A percentile compares a stretch with the other conserved stretches of the same genome.
phyloP scores from a whole-genome alignment of 2,113 vertebrate genomes.

The Pollimyrus isidori region DNA sequence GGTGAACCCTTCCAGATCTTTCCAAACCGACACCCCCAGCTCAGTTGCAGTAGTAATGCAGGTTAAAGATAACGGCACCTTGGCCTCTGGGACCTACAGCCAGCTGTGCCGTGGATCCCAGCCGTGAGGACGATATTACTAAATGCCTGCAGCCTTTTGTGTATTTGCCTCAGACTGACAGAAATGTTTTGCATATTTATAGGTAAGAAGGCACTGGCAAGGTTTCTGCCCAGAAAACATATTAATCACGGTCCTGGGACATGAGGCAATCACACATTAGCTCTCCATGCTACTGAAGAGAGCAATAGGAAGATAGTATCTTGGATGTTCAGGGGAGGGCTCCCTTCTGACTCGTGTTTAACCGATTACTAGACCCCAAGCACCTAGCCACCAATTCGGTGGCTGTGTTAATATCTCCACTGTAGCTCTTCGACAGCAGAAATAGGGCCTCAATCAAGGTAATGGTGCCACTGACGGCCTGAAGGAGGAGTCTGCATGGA shows the following conservation, averaged over 20 bases:
- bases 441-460: not conserved
- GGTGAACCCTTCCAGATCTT: not conserved
- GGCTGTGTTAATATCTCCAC: not conserved
- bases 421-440: not conserved
- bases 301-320: not conserved
- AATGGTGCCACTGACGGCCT: not conserved
- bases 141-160: not conserved
- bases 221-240: constrained; percentile 4
- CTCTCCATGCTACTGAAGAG: not conserved
- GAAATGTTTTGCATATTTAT: constrained; percentile 19
- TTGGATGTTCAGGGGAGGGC: not conserved
- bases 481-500: not conserved
- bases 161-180: constrained; percentile 3
- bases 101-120: not conserved
- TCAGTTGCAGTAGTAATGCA: not conserved
- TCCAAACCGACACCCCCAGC: not conserved
- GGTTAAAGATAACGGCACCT: not conserved
- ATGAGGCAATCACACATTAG: constrained; percentile 14
- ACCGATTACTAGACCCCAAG: not conserved
- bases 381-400: not conserved
- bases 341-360: not conserved
- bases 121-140: not conserved
- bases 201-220: constrained; percentile 17
- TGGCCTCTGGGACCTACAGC: not conserved
- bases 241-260: not conserved